Evolutionary conservation across 2,888 invertebrate genomes (phyloP), one percentile per base, ranked within the genome.

Genomic region (Nomada ruficornis): DNA sequence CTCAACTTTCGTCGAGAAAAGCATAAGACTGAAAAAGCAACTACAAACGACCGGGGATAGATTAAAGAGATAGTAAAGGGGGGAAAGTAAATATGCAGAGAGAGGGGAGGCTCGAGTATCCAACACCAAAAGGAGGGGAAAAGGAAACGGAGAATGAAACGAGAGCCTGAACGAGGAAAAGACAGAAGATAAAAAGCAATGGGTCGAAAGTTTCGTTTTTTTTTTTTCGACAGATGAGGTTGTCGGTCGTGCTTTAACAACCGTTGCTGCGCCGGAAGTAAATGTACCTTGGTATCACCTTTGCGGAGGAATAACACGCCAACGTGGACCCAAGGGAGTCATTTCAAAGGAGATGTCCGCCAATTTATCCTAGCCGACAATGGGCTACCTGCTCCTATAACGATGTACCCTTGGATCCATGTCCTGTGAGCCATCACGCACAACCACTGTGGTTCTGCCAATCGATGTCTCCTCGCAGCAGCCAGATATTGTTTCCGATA

Each of bases 361-460:
- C 86, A 86, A 86, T 86, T 86, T 86, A 86, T 86, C 82, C 82
- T 68, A n/a, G 55, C 73, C 76, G 64, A 86, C 82, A 82, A 86
- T 76, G 69, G 36, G 64, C 20, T 70, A 73, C 72, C 63, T 74
- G 67, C 65, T 42, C 47, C 44, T 15, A 52, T 68, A 75, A 60
- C 80, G 78, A 73, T 59, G 67, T 63, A 57, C 76, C 83, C 55
- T 64, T 20, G 26, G 76, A 69, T 74, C 59, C 68, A 60, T 50
- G 68, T 44, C 44, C 73, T 71, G 65, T 59, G 36, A 7, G 72
- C 59, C 64, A 64, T 72, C 73, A 71, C 62, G 63, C 64, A 47
- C 75, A 62, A 82, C 68, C 76, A 65, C 60, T 47, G 44, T 60
- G 50, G 36, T 57, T 63, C 29, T 50, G 50, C 59, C 67, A 57